phyloP scores from a whole-genome alignment of 2,797 vertebrate genomes.

The Serranus cabrilla region DNA sequence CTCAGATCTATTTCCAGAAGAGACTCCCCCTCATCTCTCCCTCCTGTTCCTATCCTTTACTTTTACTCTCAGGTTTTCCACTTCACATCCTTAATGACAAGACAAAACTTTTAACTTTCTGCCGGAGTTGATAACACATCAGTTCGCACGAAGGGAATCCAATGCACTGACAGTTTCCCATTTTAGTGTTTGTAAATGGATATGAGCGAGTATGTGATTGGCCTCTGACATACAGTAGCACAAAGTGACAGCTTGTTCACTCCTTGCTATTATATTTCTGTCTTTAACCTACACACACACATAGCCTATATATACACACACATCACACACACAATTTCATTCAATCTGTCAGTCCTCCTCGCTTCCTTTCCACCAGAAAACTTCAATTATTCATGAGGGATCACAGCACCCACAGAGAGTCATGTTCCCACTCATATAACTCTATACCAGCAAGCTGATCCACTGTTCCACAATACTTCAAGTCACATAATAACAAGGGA shows the following conservation, averaged over 20 bases:
- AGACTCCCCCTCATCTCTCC: constrained; percentile 10
- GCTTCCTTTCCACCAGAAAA: constrained; percentile 63
- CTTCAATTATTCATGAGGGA: constrained; percentile 84
- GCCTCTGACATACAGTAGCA: constrained; percentile 6
- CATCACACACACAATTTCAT: constrained; percentile 14
- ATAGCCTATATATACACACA: neutral
- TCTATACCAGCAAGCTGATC: constrained; percentile 82
- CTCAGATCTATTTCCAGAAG: constrained; percentile 56
- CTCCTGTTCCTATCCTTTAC: constrained; percentile 41
- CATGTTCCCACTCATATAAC: constrained; percentile 79
- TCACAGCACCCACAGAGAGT: constrained; percentile 77
- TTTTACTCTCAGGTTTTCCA: constrained; percentile 31
- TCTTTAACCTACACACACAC: neutral
- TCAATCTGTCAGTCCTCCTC: constrained; percentile 36
- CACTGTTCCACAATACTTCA: constrained; percentile 72
- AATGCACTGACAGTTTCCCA: constrained; percentile 1
- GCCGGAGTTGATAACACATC: neutral
- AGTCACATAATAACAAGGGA: constrained; percentile 82
- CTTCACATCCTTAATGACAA: neutral
- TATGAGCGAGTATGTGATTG: neutral
- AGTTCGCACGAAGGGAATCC: neutral
- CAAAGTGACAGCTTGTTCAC: constrained; percentile 9
- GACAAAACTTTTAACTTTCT: neutral
- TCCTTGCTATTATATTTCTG: neutral
- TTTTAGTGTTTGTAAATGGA: constrained; percentile 3